Conservation (phyloP, 1,140 invertebrate genomes). For the Trachelipus rathkii region DNA sequence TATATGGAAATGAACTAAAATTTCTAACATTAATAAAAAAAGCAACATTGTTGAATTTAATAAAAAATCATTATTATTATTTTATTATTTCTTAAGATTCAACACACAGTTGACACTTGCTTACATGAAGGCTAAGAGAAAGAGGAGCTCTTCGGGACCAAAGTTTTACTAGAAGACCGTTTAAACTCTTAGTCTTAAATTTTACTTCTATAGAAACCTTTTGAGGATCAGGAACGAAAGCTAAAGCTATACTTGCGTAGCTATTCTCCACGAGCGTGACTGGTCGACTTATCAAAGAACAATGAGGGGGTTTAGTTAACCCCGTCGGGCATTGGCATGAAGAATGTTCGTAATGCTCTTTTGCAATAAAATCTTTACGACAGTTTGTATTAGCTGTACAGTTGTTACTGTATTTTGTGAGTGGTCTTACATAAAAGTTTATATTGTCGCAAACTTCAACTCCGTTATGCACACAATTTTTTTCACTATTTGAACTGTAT, state of each 20-base stretch:
- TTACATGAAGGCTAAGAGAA: background rate
- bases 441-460: background rate
- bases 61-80: too few species aligned
- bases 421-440: background rate
- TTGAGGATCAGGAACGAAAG: background rate
- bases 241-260: background rate
- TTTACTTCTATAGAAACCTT: background rate
- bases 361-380: background rate
- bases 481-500: background rate
- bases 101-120: background rate
- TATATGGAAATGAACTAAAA: background rate
- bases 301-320: background rate
- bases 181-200: background rate
- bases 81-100: too few species aligned
- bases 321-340: background rate
- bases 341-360: background rate
- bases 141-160: background rate
- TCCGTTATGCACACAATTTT: background rate
- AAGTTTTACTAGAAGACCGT: background rate
- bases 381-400: background rate
- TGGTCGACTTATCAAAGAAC: background rate
- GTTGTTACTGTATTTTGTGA: background rate
- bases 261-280: background rate
- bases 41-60: background rate
- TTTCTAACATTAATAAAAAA: background rate